A percentile compares a stretch with the other conserved stretches of the same genome.
phyloP scores from a whole-genome alignment of 2,797 vertebrate species.

The Characodon lateralis region DNA sequence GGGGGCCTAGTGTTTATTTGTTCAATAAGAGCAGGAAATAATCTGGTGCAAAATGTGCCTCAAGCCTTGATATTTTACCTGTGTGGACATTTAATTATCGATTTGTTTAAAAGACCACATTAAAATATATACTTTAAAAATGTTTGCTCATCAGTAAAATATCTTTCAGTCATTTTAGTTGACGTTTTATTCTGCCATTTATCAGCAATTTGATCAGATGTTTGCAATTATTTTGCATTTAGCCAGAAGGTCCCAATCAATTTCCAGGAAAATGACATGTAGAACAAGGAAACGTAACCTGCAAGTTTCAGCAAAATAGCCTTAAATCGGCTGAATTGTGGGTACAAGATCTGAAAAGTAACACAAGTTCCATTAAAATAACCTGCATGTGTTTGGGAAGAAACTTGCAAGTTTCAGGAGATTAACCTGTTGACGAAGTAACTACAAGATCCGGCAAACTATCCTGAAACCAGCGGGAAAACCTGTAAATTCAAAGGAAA shows the following conservation, averaged over 20 bases:
- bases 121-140: not conserved
- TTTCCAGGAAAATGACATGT: not conserved
- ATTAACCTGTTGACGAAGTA: too few species aligned
- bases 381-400: too few species aligned
- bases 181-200: not conserved
- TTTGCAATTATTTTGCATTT: not conserved
- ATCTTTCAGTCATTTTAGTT: not conserved
- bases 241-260: not conserved
- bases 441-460: too few species aligned
- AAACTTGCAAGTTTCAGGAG: too few species aligned
- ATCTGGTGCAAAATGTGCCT: not conserved
- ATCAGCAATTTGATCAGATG: not conserved
- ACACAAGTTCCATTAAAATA: too few species aligned
- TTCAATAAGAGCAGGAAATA: not conserved
- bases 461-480: too few species aligned
- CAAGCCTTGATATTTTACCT: not conserved
- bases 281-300: too few species aligned
- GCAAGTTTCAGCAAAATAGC: too few species aligned
- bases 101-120: too few species aligned
- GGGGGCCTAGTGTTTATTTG: not conserved
- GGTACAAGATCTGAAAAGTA: too few species aligned
- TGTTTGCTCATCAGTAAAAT: not conserved
- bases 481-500: too few species aligned
- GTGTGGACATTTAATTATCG: not conserved
- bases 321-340: too few species aligned